phyloP scores from a whole-genome alignment of 2,797 vertebrate species.

The Microcaecilia unicolor region DNA sequence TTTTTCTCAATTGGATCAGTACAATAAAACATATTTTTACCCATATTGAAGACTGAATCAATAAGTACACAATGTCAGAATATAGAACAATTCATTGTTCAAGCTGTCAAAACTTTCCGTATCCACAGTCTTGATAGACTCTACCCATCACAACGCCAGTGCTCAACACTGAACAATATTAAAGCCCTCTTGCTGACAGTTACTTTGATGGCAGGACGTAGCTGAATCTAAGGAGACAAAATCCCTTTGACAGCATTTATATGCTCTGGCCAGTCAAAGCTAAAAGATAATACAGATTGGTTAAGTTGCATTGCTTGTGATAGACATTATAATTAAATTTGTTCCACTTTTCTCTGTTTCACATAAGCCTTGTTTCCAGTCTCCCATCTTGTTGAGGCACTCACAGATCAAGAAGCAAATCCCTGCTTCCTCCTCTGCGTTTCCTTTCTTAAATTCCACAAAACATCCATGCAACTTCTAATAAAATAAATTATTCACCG shows the following conservation, averaged over 20 bases:
- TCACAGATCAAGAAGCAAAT: too few species aligned
- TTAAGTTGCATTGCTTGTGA: background rate
- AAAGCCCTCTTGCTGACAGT: constrained; percentile 13
- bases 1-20: too few species aligned
- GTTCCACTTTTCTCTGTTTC: too few species aligned
- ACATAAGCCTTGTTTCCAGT: too few species aligned
- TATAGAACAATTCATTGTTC: background rate
- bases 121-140: constrained; percentile 13
- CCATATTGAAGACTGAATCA: constrained; percentile 1
- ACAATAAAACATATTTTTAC: too few species aligned
- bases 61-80: constrained; percentile 11
- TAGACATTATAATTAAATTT: constrained; percentile 19
- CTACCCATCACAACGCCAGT: background rate
- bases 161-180: background rate
- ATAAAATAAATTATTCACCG: too few species aligned
- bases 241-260: constrained; percentile 10
- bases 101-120: background rate
- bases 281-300: background rate
- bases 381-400: too few species aligned
- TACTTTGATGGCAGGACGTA: constrained; percentile 12
- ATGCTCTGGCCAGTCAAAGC: constrained; percentile 3
- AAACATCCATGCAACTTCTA: too few species aligned
- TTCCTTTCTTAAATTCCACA: too few species aligned
- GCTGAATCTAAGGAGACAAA: constrained; percentile 1
- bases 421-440: too few species aligned